A percentile compares a stretch with the other conserved stretches of the same genome.
Conservation (phyloP, 1,140 invertebrate species). For the Druon quercuslanigerum region DNA sequence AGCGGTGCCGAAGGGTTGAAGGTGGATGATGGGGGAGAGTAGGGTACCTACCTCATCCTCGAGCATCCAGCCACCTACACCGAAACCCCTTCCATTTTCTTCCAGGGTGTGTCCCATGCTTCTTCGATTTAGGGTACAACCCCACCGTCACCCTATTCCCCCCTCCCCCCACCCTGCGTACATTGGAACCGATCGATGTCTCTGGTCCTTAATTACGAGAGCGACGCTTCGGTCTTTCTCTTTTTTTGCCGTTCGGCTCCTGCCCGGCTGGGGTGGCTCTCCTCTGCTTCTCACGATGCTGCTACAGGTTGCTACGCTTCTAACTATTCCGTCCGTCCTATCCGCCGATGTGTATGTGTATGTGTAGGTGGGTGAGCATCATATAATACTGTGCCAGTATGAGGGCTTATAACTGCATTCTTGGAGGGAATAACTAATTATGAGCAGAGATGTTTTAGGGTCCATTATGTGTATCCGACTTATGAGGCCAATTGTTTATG, state of each 20-base stretch:
- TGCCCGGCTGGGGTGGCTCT: conserved; percentile 6
- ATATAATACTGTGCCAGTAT: not conserved
- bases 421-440: conserved; percentile 7
- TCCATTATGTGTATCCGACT: conserved; percentile 18
- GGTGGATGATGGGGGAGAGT: conserved; percentile 49
- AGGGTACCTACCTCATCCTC: conserved; percentile 47
- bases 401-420: not conserved
- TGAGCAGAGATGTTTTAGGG: not conserved
- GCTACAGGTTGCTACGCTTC: conserved; percentile 52
- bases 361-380: not conserved
- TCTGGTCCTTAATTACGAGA: conserved; percentile 71
- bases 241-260: conserved; percentile 30
- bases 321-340: conserved; percentile 17
- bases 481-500: not conserved
- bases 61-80: conserved; percentile 49
- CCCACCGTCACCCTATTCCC: conserved; percentile 35
- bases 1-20: conserved; percentile 47
- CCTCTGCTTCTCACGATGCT: conserved; percentile 38
- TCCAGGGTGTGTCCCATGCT: conserved; percentile 70
- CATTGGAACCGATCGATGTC: conserved; percentile 71
- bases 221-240: conserved; percentile 50
- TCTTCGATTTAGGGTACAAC: conserved; percentile 73
- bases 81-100: conserved; percentile 62
- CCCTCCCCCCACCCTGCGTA: conserved; percentile 45
- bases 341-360: not conserved